These are phyloP conservation scores for Drosophila ambigua DNA, from an alignment of 1,140 invertebrate species.

Conservation along the genomic window DNA sequence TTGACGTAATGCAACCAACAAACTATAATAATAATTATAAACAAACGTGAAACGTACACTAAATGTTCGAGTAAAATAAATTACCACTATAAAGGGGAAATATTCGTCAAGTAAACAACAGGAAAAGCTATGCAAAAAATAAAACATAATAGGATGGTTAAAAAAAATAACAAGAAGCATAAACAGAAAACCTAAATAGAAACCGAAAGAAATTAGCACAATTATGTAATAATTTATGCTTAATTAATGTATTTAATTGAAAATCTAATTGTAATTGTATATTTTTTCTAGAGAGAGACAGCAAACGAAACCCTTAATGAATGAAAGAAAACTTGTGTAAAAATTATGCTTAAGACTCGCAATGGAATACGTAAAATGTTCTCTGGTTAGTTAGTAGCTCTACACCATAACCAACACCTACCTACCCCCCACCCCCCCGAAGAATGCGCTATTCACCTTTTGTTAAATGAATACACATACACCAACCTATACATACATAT, in stretches of 20 bases:
- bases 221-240: conserved; percentile 79
- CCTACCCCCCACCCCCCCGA: conserved; percentile 26
- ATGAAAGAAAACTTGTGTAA: conserved; percentile 45
- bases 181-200: conserved; percentile 27
- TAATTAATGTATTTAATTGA: conserved; percentile 70
- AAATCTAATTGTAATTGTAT: conserved; percentile 64
- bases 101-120: conserved; percentile 8
- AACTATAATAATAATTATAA: conserved; percentile 50
- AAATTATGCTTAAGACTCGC: conserved; percentile 53
- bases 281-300: conserved; percentile 52
- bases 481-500: conserved; percentile 8
- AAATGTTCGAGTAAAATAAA: conserved; percentile 46
- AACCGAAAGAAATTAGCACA: conserved; percentile 68
- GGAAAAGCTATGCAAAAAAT: conserved; percentile 22
- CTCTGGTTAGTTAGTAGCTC: conserved; percentile 50
- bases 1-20: conserved; percentile 68
- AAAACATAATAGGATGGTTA: conserved; percentile 2
- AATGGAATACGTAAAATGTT: conserved; percentile 69
- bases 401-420: conserved; percentile 20
- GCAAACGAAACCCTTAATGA: conserved; percentile 55
- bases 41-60: conserved; percentile 69
- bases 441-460: conserved; percentile 46
- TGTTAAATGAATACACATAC: conserved; percentile 39
- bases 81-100: conserved; percentile 16
- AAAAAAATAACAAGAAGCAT: conserved; percentile 12